Conservation (phyloP, 2,113 vertebrate species). For the Tringa solitaria region DNA sequence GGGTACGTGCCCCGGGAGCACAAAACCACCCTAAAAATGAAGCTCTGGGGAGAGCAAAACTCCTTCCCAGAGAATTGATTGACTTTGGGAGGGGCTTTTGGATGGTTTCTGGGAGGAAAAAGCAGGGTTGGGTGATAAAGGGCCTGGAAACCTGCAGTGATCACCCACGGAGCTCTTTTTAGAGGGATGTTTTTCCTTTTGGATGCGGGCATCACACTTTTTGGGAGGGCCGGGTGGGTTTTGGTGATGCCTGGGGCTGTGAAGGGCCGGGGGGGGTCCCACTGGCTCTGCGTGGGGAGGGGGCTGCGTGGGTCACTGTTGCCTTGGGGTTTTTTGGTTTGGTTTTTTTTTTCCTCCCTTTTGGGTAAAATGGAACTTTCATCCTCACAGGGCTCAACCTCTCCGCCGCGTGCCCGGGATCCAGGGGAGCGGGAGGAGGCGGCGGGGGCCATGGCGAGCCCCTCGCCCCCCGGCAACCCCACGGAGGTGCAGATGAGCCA, state of each 20-base stretch:
- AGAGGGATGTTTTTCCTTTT: not conserved
- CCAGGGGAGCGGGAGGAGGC: conserved; percentile 59
- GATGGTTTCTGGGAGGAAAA: rapidly evolving
- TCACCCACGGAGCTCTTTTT: not conserved
- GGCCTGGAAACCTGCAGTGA: not conserved
- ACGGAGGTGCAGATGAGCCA: conserved; percentile 98
- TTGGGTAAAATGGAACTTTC: not conserved
- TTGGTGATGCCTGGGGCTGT: not conserved
- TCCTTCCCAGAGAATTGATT: not conserved
- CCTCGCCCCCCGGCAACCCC: conserved; percentile 71
- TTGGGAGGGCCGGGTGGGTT: not conserved
- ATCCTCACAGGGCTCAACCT: not conserved
- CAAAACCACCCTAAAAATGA: not conserved
- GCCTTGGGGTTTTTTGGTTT: not conserved
- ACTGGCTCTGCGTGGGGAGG: rapidly evolving
- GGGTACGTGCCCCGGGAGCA: not conserved
- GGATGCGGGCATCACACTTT: rapidly evolving
- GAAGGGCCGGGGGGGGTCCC: not conserved
- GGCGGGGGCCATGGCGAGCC: not conserved
- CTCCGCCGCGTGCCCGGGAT: not conserved
- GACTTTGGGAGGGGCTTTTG: not conserved
- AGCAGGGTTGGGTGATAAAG: not conserved
- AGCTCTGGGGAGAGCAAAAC: not conserved
- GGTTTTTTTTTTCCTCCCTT: not conserved
- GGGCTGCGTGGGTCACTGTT: rapidly evolving